Evolutionary conservation across 2,797 vertebrate genomes (phyloP), one percentile per base, ranked within the genome.

Genomic region (Neosilurus hyrtlii): DNA sequence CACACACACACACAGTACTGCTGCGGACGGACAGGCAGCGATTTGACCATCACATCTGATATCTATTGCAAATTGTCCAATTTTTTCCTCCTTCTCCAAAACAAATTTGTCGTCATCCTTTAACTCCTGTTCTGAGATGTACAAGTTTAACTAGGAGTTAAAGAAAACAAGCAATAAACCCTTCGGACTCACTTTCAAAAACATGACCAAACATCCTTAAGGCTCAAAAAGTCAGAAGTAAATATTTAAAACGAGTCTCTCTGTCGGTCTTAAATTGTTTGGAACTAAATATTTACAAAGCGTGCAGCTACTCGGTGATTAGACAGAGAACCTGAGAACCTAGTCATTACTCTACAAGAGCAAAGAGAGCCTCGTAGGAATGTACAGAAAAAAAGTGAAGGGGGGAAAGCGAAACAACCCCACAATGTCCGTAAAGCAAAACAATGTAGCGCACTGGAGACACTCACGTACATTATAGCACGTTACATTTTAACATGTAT

Each of bases 231-330:
- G 8, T 18, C 59, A n/a, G 24, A 73, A 5, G 11, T 14, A 76
- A 43, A 61, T 62, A 62, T 76, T 43, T 76, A 3, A 76, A 16
- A 37, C 54, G 12, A 56, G 26, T 14, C 68, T 14, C 68, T 12
- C 20, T 43, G 5, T 51, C 68, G n/a, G 9, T 68, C 35, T 43
- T 68, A 30, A 67, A 65, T 12, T 52, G 24, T 49, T 24, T 14
- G 15, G 8, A 75, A 4, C 7, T 56, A 75, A 82, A 75, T 66
- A 74, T 74, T 65, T 82, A 72, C 43, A 49, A 59, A 30, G 5
- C 6, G 18, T n/a, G 65, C 52, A 80, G 35, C 35, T 37, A 37
- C 62, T 52, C 18, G 1, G n/a, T 15, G 52, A 67, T 70, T 16
- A 16, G 30, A 70, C 24, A 30, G 9, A 51, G 37, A 49, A 14